Evolutionary conservation across 2,113 vertebrate genomes (phyloP).

Genomic region (Carettochelys insculpta): DNA sequence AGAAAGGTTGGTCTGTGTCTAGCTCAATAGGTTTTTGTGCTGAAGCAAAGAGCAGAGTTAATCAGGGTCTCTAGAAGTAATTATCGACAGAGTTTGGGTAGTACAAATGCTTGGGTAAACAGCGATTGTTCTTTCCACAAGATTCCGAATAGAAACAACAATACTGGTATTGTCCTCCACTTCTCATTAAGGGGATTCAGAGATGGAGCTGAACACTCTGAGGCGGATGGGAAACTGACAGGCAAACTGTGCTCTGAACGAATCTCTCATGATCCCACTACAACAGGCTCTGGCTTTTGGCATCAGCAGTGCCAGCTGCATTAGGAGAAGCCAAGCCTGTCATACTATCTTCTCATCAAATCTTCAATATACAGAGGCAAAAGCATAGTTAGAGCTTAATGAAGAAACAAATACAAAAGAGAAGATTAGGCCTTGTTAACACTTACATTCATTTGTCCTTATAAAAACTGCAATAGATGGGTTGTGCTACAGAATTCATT

Average conservation of each 20-base stretch:
- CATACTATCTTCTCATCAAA: constrained; percentile 89
- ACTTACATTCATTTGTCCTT: constrained; percentile 75
- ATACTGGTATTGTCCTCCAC: constrained; percentile 86
- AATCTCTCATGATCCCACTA: constrained; percentile 79
- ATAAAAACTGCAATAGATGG: background rate
- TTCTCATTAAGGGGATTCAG: constrained; percentile 84
- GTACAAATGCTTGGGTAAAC: constrained; percentile 86
- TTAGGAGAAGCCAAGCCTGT: constrained; percentile 87
- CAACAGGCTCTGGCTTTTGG: constrained; percentile 78
- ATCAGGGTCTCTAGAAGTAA: constrained; percentile 85
- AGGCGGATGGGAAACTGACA: constrained; percentile 83
- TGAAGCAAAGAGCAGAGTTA: constrained; percentile 79
- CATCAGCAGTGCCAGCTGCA: constrained; percentile 78
- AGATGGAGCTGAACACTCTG: constrained; percentile 61
- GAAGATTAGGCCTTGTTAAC: constrained; percentile 84
- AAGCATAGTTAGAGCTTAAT: constrained; percentile 74
- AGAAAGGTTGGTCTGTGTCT: constrained; percentile 62
- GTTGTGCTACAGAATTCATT: constrained; percentile 41
- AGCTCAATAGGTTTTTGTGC: constrained; percentile 80
- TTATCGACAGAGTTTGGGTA: constrained; percentile 81
- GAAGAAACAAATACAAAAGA: constrained; percentile 88
- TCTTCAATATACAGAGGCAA: constrained; percentile 68
- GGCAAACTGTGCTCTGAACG: constrained; percentile 69
- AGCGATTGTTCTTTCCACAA: constrained; percentile 85
- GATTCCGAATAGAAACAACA: constrained; percentile 83